Evolutionary conservation across 2,113 vertebrate species (phyloP).

Genomic region (Corythoichthys intestinalis): DNA sequence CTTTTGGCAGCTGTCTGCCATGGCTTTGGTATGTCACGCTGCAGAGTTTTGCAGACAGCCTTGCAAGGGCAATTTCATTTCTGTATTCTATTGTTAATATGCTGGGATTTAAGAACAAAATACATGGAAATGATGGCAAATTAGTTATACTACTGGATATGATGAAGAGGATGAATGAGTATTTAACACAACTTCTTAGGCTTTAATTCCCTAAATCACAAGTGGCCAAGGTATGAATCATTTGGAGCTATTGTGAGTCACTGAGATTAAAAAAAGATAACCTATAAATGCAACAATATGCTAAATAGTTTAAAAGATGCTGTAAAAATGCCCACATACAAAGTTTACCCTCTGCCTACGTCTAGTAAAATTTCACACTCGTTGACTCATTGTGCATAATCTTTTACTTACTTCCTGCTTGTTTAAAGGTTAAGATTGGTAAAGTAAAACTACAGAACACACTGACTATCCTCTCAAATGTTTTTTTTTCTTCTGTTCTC

Average conservation of each 20-base stretch:
- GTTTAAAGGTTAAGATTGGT: background rate
- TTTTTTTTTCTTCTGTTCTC: slow-evolving; percentile 9
- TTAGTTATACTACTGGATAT: too few relatives aligned
- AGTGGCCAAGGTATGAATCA: background rate
- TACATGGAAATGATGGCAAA: background rate
- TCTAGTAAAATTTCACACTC: slow-evolving; percentile 5
- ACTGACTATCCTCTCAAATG: slow-evolving; percentile 5
- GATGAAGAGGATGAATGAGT: too few relatives aligned
- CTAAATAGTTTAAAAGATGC: slow-evolving; percentile 15
- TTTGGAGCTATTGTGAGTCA: slow-evolving; percentile 15
- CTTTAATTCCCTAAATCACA: background rate
- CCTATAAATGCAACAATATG: slow-evolving; percentile 23
- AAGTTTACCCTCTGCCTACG: slow-evolving; percentile 16
- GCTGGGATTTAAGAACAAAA: background rate
- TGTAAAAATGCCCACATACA: slow-evolving; percentile 20
- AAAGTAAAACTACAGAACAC: background rate
- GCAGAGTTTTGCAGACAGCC: background rate
- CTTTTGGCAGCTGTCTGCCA: background rate
- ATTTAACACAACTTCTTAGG: background rate
- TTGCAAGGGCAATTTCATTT: background rate
- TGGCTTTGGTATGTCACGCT: background rate
- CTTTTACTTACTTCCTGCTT: slow-evolving; percentile 5
- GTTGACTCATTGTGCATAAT: background rate
- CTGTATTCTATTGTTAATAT: background rate
- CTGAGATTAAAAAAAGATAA: slow-evolving; percentile 30